phyloP scores from a whole-genome alignment of 2,113 vertebrate species.

The Candoia aspera region DNA sequence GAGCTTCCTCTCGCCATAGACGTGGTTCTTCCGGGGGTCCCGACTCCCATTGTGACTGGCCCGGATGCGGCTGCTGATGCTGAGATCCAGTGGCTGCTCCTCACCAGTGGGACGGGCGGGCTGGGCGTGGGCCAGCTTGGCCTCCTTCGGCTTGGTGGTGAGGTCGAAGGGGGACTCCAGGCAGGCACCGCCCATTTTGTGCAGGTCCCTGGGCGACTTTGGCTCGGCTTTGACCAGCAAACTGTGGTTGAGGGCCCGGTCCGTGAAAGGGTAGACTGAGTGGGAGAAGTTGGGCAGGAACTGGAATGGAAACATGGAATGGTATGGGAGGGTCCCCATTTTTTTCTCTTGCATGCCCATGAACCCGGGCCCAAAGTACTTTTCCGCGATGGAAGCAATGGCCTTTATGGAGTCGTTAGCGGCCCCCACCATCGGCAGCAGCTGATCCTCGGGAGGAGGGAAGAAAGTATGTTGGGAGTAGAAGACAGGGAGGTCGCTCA shows the following conservation, averaged over 20 bases:
- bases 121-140: constrained; percentile 77
- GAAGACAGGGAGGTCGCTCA: constrained; percentile 84
- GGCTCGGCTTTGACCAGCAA: constrained; percentile 96
- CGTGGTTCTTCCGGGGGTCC: constrained; percentile 88
- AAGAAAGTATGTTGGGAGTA: constrained; percentile 94
- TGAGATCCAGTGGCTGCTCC: constrained; percentile 96
- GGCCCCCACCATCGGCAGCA: constrained; percentile 81
- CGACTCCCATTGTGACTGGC: constrained; percentile 86
- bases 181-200: constrained; percentile 80
- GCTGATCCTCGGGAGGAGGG: constrained; percentile 93
- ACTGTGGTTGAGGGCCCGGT: constrained; percentile 87
- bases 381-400: constrained; percentile 97
- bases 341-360: constrained; percentile 97
- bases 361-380: constrained; percentile 97
- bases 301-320: constrained; percentile 97
- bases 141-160: constrained; percentile 94
- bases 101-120: constrained; percentile 75
- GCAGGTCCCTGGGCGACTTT: constrained; percentile 91
- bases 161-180: constrained; percentile 94
- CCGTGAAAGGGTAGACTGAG: constrained; percentile 91
- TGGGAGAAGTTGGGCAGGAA: constrained; percentile 95
- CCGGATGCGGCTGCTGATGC: constrained; percentile 89
- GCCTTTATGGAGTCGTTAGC: constrained; percentile 98
- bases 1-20: constrained; percentile 84
- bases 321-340: constrained; percentile 91